Percentiles rank a stretch among this genome's conserved stretches.
These are phyloP conservation scores for Pteronotus mesoamericanus DNA, from an alignment of 2,797 vertebrate genomes.

Conservation along the genomic window DNA sequence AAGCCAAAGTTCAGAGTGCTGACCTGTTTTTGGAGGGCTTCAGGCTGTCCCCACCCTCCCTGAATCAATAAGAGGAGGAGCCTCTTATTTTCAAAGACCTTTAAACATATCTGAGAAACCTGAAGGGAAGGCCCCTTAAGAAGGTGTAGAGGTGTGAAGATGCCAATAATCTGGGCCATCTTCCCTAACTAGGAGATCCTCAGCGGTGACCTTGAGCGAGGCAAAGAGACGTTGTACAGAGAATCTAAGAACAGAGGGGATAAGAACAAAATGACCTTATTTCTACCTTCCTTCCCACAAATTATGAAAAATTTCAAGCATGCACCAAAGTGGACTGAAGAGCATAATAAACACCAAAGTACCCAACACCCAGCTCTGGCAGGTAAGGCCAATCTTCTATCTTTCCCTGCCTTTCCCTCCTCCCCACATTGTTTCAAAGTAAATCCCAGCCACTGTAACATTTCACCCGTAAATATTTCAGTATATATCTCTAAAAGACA, in stretches of 20 bases:
- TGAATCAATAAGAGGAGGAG: neutral
- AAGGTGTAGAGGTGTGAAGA: neutral
- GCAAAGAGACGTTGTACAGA: neutral
- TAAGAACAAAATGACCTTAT: neutral
- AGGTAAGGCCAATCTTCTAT: neutral
- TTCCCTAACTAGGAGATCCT: neutral
- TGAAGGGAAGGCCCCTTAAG: neutral
- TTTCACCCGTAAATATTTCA: neutral
- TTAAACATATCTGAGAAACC: neutral
- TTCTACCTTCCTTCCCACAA: neutral
- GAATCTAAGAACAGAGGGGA: neutral
- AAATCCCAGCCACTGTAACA: neutral
- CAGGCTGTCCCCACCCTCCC: no score
- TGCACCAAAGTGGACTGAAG: neutral
- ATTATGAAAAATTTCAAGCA: neutral
- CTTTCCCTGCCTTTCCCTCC: neutral
- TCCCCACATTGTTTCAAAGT: neutral
- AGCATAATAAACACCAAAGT: neutral
- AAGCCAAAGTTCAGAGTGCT: neutral
- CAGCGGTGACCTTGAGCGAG: neutral
- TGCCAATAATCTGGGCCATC: neutral
- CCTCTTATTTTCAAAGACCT: neutral
- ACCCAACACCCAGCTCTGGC: neutral
- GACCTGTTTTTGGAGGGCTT: neutral
- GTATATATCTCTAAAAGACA: neutral